Percentiles rank a stretch among this genome's conserved stretches.
Evolutionary conservation across 2,888 invertebrate genomes (phyloP).

Genomic region (Polymixis flavicincta): DNA sequence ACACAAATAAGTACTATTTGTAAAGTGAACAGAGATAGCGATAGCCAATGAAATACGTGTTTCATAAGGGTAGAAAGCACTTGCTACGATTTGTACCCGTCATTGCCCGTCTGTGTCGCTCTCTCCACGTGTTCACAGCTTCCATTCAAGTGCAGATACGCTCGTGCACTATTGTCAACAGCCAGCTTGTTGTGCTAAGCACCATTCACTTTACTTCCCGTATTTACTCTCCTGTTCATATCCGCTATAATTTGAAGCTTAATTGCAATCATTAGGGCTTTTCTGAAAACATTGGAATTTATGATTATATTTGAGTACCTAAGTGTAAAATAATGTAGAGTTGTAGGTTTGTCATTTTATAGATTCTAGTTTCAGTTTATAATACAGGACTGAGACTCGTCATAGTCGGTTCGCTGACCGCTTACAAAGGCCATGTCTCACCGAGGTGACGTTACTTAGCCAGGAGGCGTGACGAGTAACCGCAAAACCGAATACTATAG

Average conservation of each 20-base stretch:
- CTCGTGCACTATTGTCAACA: slow-evolving; percentile 36
- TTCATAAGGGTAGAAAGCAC: slow-evolving; percentile 37
- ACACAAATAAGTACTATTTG: neutral
- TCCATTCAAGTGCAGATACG: slow-evolving; percentile 33
- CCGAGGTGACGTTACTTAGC: slow-evolving; percentile 43
- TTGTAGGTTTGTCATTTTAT: neutral
- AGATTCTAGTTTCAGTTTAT: slow-evolving; percentile 1
- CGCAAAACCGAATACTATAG: slow-evolving; percentile 43
- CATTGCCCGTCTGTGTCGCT: slow-evolving; percentile 24
- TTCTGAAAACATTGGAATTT: neutral
- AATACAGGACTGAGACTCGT: slow-evolving; percentile 12
- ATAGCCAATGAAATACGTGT: slow-evolving; percentile 37
- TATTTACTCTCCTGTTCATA: slow-evolving; percentile 27
- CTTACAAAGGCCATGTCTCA: slow-evolving; percentile 36
- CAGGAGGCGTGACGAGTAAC: slow-evolving; percentile 52
- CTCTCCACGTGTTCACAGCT: slow-evolving; percentile 37
- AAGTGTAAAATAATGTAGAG: neutral
- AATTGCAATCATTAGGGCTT: neutral
- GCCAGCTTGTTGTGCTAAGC: slow-evolving; percentile 16
- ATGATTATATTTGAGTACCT: no score
- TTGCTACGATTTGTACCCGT: slow-evolving; percentile 30
- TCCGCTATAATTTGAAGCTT: slow-evolving; percentile 6
- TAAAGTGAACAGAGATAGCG: neutral
- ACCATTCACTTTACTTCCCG: slow-evolving; percentile 36
- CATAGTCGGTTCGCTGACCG: slow-evolving; percentile 42